A percentile compares a stretch with the other conserved stretches of the same genome.
phyloP scores from a whole-genome alignment of 2,888 invertebrate species.

The Epinotia bilunana region DNA sequence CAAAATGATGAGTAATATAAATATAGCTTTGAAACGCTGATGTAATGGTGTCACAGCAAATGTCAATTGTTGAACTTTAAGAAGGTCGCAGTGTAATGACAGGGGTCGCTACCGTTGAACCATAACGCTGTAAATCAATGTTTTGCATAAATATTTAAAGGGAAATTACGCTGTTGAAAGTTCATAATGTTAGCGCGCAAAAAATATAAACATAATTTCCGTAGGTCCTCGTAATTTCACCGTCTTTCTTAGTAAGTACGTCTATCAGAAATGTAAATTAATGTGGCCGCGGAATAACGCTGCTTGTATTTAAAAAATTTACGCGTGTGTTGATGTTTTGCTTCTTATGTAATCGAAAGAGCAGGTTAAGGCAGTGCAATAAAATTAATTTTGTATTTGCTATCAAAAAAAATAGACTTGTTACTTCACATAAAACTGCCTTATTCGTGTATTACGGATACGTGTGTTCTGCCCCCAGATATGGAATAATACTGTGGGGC shows the following conservation, averaged over 20 bases:
- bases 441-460: too few species aligned
- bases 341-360: conserved; percentile 8
- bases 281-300: conserved; percentile 34
- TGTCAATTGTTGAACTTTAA: conserved; percentile 80
- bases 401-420: too few species aligned
- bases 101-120: conserved; percentile 67
- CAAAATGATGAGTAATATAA: conserved; percentile 56
- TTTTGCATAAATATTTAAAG: conserved; percentile 64
- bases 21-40: conserved; percentile 60
- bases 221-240: conserved; percentile 33
- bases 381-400: too few species aligned
- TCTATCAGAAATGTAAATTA: conserved; percentile 41
- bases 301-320: conserved; percentile 37
- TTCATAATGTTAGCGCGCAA: conserved; percentile 55
- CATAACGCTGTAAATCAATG: conserved; percentile 74
- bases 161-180: conserved; percentile 68
- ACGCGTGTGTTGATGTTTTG: conserved; percentile 32
- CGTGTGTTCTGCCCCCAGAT: too few species aligned
- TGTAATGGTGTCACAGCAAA: conserved; percentile 70
- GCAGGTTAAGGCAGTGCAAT: too few species aligned
- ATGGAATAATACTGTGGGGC: too few species aligned
- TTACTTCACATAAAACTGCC: too few species aligned
- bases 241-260: conserved; percentile 39
- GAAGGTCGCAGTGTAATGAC: conserved; percentile 66
- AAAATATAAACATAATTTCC: conserved; percentile 38